phyloP scores from a whole-genome alignment of 2,797 vertebrate species.

The Coranthus polyacanthus region DNA sequence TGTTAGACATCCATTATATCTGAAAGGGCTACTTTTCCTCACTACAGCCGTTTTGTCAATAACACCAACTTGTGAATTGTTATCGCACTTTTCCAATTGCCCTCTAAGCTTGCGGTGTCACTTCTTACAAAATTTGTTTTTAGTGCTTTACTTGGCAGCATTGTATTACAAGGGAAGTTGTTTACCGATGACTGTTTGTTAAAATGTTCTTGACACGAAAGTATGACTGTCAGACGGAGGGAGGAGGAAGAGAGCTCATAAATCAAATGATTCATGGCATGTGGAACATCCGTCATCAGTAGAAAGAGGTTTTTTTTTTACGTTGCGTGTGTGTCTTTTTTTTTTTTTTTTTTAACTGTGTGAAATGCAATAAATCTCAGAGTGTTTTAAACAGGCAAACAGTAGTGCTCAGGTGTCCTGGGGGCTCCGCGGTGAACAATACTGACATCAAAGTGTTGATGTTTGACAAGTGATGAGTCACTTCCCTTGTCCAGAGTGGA shows the following conservation, averaged over 20 bases:
- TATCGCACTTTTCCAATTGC: conserved; percentile 74
- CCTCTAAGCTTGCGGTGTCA: conserved; percentile 68
- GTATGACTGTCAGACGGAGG: conserved; percentile 75
- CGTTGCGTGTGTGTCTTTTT: conserved; percentile 47
- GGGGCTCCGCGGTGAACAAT: conserved; percentile 81
- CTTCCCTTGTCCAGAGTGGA: conserved; percentile 89
- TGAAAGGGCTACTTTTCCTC: conserved; percentile 73
- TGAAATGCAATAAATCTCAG: conserved; percentile 86
- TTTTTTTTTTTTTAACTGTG: conserved; percentile 61
- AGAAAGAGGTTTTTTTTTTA: conserved; percentile 63
- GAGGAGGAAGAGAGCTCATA: conserved; percentile 69
- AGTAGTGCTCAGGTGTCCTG: conserved; percentile 79
- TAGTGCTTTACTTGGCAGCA: conserved; percentile 68
- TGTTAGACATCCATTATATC: conserved; percentile 62
- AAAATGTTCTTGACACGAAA: conserved; percentile 79
- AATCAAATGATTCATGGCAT: conserved; percentile 84
- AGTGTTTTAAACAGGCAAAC: conserved; percentile 74
- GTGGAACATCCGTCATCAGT: conserved; percentile 80
- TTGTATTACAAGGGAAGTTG: conserved; percentile 77
- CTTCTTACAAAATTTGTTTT: conserved; percentile 66
- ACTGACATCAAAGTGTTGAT: conserved; percentile 85
- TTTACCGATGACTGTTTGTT: conserved; percentile 80
- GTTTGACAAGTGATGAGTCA: conserved; percentile 90
- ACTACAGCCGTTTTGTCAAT: conserved; percentile 69
- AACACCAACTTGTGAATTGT: conserved; percentile 72